These are phyloP conservation scores for Chromis chromis DNA, from an alignment of 2,797 vertebrate genomes.

Conservation along the genomic window DNA sequence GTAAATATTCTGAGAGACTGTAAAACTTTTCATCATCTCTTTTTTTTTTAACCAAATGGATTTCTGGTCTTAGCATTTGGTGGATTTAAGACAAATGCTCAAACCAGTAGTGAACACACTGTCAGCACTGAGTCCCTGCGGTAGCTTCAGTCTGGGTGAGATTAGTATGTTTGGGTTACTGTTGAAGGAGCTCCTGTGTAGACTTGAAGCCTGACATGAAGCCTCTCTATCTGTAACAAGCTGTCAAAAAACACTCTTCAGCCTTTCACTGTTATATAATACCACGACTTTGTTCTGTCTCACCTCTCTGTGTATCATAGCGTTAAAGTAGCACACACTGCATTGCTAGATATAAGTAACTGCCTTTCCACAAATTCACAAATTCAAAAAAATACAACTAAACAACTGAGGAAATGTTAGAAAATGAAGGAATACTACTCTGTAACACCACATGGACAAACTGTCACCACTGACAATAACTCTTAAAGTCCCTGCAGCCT, in stretches of 20 bases:
- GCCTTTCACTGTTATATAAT: constrained; percentile 30
- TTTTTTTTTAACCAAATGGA: neutral
- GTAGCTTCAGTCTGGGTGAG: constrained; percentile 24
- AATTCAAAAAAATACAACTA: neutral
- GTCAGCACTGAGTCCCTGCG: constrained; percentile 22
- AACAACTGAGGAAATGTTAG: neutral
- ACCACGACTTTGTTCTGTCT: constrained; percentile 7
- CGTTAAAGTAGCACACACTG: neutral
- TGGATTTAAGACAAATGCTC: constrained; percentile 34
- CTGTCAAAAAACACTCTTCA: constrained; percentile 20
- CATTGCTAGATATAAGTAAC: constrained; percentile 3
- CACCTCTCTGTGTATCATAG: neutral
- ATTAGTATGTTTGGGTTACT: constrained; percentile 34
- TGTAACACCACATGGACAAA: neutral
- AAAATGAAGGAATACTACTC: neutral
- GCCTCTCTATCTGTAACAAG: constrained; percentile 19
- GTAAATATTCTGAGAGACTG: neutral
- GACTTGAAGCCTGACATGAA: constrained; percentile 25
- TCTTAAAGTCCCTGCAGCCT: neutral
- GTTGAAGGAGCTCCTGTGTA: constrained; percentile 25
- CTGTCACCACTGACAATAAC: no score
- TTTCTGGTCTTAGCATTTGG: constrained; percentile 19
- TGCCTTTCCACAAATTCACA: neutral
- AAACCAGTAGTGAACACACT: constrained; percentile 29
- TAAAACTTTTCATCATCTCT: no score